These are phyloP conservation scores for Copidosoma floridanum DNA, from an alignment of 1,140 invertebrate genomes.

Conservation along the genomic window DNA sequence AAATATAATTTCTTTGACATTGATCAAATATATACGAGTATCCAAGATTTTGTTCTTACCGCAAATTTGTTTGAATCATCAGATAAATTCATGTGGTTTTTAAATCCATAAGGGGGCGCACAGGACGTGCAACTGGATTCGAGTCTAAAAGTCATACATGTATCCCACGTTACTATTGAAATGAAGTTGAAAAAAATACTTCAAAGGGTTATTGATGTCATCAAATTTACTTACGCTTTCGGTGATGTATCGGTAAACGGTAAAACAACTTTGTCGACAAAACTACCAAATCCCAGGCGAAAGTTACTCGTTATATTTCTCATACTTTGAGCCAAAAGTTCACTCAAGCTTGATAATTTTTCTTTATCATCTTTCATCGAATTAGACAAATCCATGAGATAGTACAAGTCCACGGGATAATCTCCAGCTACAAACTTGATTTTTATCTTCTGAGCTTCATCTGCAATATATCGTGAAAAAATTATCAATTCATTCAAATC, in stretches of 20 bases:
- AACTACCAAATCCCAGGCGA: slow-evolving; percentile 94
- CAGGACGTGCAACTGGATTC: too few relatives aligned
- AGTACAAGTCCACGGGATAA: slow-evolving; percentile 95
- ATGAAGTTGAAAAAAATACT: background rate
- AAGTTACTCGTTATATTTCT: slow-evolving; percentile 91
- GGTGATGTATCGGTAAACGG: slow-evolving; percentile 87
- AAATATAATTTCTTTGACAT: too few relatives aligned
- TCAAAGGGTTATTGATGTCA: background rate
- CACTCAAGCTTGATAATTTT: slow-evolving; percentile 80
- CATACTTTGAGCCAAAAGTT: slow-evolving; percentile 78
- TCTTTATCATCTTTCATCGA: slow-evolving; percentile 94
- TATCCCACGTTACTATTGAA: too few relatives aligned
- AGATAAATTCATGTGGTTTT: slow-evolving; percentile 86
- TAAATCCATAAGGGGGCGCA: slow-evolving; percentile 92
- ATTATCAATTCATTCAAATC: too few relatives aligned
- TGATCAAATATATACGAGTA: too few relatives aligned
- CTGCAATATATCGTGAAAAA: slow-evolving; percentile 53
- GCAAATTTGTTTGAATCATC: slow-evolving; percentile 72
- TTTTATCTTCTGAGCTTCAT: slow-evolving; percentile 70
- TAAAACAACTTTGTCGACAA: slow-evolving; percentile 98
- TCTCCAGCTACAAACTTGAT: slow-evolving; percentile 84
- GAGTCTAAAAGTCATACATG: too few relatives aligned
- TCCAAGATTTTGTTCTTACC: too few relatives aligned
- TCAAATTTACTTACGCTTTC: slow-evolving; percentile 64
- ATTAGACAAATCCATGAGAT: slow-evolving; percentile 93